These are phyloP conservation scores for Brachirus orientalis DNA, from an alignment of 2,113 vertebrate genomes.

Conservation along the genomic window DNA sequence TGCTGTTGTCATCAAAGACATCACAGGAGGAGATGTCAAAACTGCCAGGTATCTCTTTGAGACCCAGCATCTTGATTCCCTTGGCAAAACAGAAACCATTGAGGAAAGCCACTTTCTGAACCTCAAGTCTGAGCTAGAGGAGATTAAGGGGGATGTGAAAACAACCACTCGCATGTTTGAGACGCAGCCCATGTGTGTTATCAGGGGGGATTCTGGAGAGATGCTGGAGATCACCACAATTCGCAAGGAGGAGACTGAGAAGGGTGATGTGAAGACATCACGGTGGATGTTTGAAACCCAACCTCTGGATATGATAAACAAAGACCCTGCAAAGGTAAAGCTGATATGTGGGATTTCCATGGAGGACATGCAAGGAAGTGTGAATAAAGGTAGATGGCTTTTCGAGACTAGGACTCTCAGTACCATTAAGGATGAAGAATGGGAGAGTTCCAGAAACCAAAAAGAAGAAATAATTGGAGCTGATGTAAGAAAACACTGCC, in stretches of 20 bases:
- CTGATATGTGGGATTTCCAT: conserved; percentile 86
- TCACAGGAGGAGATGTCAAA: conserved; percentile 87
- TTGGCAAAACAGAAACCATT: conserved; percentile 84
- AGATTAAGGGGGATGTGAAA: conserved; percentile 87
- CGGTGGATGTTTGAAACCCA: conserved; percentile 89
- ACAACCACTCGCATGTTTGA: conserved; percentile 88
- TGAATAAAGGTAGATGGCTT: conserved; percentile 86
- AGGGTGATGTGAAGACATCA: conserved; percentile 85
- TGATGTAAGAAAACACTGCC: conserved; percentile 88
- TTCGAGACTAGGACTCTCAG: conserved; percentile 89
- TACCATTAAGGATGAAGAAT: conserved; percentile 87
- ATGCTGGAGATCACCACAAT: conserved; percentile 89
- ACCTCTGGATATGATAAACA: conserved; percentile 86
- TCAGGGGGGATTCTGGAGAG: conserved; percentile 86
- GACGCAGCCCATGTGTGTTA: conserved; percentile 86
- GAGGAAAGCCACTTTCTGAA: conserved; percentile 85
- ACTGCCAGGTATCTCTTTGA: conserved; percentile 88
- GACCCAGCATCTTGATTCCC: conserved; percentile 85
- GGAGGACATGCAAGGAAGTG: conserved; percentile 83
- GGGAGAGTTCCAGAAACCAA: conserved; percentile 74
- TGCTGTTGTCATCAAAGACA: conserved; percentile 68
- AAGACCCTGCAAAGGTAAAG: conserved; percentile 85
- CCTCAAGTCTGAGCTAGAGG: conserved; percentile 87
- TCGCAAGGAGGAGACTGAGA: conserved; percentile 86
- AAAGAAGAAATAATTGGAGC: conserved; percentile 87